Evolutionary conservation across 2,113 vertebrate genomes (phyloP).

Genomic region (Ptychochromis oligacanthus): DNA sequence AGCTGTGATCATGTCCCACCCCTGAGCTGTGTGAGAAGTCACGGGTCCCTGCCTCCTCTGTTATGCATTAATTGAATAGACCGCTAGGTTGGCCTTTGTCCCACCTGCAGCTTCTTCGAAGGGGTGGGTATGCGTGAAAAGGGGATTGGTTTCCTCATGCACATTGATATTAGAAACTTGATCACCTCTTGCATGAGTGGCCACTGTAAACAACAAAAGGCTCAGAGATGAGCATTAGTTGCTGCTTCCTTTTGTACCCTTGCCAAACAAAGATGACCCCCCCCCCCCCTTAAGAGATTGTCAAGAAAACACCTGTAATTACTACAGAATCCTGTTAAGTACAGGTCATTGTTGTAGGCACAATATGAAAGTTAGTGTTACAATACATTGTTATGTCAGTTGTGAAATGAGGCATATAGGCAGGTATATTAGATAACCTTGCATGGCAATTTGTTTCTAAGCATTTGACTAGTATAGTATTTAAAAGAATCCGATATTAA

Average conservation of each 20-base stretch:
- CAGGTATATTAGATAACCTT: neutral
- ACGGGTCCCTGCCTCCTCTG: constrained; percentile 52
- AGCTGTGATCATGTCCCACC: constrained; percentile 44
- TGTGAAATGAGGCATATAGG: neutral
- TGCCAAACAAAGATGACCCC: constrained; percentile 48
- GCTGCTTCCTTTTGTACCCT: constrained; percentile 50
- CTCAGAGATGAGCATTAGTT: constrained; percentile 51
- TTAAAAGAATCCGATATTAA: neutral
- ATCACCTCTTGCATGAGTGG: constrained; percentile 65
- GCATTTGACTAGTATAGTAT: neutral
- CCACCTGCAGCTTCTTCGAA: constrained; percentile 48
- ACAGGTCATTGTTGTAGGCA: neutral
- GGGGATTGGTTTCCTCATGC: constrained; percentile 46
- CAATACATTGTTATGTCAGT: neutral
- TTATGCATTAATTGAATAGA: constrained; percentile 41
- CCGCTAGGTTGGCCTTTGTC: constrained; percentile 27
- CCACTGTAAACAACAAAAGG: constrained; percentile 66
- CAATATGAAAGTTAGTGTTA: neutral
- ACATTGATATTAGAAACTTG: constrained; percentile 62
- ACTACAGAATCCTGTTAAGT: neutral
- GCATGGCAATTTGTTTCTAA: neutral
- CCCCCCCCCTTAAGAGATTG: constrained; percentile 3
- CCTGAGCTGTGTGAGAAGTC: constrained; percentile 64
- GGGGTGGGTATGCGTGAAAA: constrained; percentile 16
- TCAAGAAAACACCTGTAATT: constrained; percentile 45